Percentiles rank a stretch among this genome's conserved stretches.
phyloP scores from a whole-genome alignment of 1,140 invertebrate species.

The Oppia nitens region DNA sequence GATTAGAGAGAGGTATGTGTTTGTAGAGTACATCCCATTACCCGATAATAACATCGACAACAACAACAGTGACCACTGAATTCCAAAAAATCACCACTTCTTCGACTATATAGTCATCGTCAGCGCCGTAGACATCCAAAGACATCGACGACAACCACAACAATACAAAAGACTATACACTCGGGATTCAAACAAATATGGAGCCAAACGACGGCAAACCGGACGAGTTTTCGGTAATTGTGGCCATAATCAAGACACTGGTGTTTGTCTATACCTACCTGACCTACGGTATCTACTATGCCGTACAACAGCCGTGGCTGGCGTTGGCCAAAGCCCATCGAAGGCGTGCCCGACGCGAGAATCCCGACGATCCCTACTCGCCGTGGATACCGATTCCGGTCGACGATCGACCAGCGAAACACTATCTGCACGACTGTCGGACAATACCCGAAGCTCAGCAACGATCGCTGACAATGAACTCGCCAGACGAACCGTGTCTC shows the following conservation, averaged over 20 bases:
- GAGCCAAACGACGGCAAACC: too few species aligned
- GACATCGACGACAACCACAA: too few species aligned
- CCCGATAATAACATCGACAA: too few species aligned
- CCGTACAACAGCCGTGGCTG: conserved; percentile 71
- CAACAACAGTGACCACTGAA: too few species aligned
- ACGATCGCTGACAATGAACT: conserved; percentile 49
- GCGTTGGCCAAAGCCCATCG: not conserved
- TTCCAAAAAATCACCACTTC: too few species aligned
- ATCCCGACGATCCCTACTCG: conserved; percentile 15
- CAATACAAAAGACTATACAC: too few species aligned
- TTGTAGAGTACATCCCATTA: too few species aligned
- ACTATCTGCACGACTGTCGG: conserved; percentile 42
- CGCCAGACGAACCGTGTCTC: not conserved
- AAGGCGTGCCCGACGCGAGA: not conserved
- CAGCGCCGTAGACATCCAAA: too few species aligned
- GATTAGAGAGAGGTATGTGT: too few species aligned
- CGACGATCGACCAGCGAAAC: not conserved
- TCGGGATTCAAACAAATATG: too few species aligned
- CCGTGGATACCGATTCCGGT: conserved; percentile 9
- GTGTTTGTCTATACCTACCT: conserved; percentile 58
- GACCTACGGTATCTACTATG: conserved; percentile 69
- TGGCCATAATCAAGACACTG: conserved; percentile 26
- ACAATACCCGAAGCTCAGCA: conserved; percentile 72
- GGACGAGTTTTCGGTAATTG: not conserved
- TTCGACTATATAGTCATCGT: too few species aligned